Percentiles rank a stretch among this genome's conserved stretches.
Conservation (phyloP, 1,140 invertebrate species). For the Ostrea edulis region DNA sequence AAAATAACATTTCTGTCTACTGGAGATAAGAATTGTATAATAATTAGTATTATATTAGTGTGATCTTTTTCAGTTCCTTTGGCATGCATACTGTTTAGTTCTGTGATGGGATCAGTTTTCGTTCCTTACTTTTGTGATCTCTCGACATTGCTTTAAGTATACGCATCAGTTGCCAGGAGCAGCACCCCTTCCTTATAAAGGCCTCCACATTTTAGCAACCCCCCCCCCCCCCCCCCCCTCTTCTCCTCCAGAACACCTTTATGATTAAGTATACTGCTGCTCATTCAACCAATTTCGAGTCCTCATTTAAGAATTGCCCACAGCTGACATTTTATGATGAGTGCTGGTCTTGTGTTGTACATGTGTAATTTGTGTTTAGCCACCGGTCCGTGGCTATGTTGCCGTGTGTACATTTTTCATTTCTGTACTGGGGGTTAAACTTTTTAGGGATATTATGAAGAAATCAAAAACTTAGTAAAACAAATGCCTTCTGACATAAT, state of each 20-base stretch:
- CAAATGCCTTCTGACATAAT: slow-evolving; percentile 22
- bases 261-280: slow-evolving; percentile 29
- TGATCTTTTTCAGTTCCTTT: background rate
- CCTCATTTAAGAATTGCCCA: background rate
- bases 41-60: background rate
- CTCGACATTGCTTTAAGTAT: slow-evolving; percentile 14
- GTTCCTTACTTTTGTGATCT: background rate
- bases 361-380: background rate
- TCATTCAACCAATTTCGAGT: background rate
- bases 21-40: background rate
- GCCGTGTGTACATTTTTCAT: background rate
- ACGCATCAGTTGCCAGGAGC: background rate
- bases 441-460: background rate
- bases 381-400: background rate
- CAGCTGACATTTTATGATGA: background rate
- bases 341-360: background rate
- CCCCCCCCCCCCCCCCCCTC: background rate
- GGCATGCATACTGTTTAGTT: slow-evolving; percentile 22
- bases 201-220: background rate
- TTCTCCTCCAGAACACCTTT: background rate
- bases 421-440: background rate
- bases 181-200: slow-evolving; percentile 17
- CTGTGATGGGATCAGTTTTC: slow-evolving; percentile 12
- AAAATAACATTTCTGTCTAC: background rate
- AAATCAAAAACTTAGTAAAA: background rate